Percentiles rank a stretch among this genome's conserved stretches.
Evolutionary conservation across 1,140 invertebrate species (phyloP).

Genomic region (Temnothorax nylanderi): DNA sequence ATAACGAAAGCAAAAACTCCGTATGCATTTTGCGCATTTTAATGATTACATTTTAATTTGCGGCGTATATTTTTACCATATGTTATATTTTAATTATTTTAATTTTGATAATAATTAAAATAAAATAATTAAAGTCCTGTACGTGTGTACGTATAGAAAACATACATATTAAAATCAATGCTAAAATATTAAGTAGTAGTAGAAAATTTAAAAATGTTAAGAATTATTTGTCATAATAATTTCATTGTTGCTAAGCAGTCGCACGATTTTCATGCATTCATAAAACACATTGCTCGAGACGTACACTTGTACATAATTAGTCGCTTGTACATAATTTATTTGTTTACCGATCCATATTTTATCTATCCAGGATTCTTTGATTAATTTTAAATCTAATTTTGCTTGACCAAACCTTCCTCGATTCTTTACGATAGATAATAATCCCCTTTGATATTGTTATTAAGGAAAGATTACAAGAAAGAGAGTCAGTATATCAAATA

Average conservation of each 20-base stretch:
- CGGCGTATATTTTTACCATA: constrained; percentile 35
- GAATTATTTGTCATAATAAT: constrained; percentile 8
- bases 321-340: not conserved
- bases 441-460: not conserved
- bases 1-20: constrained; percentile 37
- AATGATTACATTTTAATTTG: constrained; percentile 50
- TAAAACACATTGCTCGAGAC: not conserved
- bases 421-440: not conserved
- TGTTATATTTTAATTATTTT: constrained; percentile 36
- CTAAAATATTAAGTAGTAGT: not conserved
- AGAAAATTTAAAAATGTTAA: not conserved
- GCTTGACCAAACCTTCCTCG: too few relatives aligned
- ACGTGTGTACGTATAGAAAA: not conserved
- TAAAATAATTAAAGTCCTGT: constrained; percentile 33
- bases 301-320: not conserved
- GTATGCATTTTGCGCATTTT: constrained; percentile 27
- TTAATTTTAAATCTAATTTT: not conserved
- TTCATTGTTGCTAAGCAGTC: not conserved
- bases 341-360: not conserved
- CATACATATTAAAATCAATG: constrained; percentile 4
- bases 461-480: not conserved
- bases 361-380: not conserved
- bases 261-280: not conserved
- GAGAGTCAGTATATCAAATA: not conserved
- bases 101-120: constrained; percentile 53